Evolutionary conservation across 1,140 invertebrate species (phyloP).

Genomic region (Asobara japonica): DNA sequence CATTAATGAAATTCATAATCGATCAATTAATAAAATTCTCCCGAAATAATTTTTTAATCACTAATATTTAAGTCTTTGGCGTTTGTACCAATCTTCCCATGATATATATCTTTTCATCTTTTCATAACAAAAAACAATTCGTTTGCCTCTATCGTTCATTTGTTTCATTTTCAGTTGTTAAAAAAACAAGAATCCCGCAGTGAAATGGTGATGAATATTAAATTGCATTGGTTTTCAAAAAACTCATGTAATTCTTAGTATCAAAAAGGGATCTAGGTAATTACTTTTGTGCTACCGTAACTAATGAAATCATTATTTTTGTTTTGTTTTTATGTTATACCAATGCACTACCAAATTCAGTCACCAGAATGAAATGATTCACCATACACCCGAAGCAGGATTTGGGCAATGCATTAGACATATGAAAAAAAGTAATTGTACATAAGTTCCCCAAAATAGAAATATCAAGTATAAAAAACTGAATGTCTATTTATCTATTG

Average conservation of each 20-base stretch:
- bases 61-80: constrained; percentile 54
- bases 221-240: no score
- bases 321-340: no score
- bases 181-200: not conserved
- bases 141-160: not conserved
- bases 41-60: constrained; percentile 37
- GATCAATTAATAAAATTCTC: constrained; percentile 24
- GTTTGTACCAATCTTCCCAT: constrained; percentile 54
- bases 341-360: no score
- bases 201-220: not conserved
- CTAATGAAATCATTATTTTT: no score
- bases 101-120: constrained; percentile 27
- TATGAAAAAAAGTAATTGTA: not conserved
- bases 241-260: no score
- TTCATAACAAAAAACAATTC: constrained; percentile 29
- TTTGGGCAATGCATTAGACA: not conserved
- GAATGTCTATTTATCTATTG: not conserved
- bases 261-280: no score
- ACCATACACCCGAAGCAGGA: not conserved
- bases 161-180: not conserved
- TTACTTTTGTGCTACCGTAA: no score
- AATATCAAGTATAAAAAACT: not conserved
- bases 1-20: not conserved
- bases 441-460: not conserved
- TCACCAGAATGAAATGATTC: no score